Evolutionary conservation across 2,113 vertebrate genomes (phyloP).

Genomic region (Scophthalmus maximus): DNA sequence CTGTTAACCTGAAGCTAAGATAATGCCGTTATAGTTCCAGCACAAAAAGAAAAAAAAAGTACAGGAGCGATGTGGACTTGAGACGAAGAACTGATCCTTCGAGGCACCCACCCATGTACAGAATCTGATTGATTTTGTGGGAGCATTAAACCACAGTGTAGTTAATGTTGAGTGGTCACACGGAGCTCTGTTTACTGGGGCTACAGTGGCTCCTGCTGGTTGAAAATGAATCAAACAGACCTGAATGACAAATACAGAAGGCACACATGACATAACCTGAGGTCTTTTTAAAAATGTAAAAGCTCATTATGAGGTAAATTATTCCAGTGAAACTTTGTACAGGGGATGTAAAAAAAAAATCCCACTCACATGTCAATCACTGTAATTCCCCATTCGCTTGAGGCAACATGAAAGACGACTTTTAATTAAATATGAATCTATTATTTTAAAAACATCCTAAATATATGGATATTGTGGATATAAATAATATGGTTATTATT

Average conservation of each 20-base stretch:
- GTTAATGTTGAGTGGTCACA: background rate
- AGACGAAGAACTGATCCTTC: conserved; percentile 37
- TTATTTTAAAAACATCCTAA: conserved; percentile 23
- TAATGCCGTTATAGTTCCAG: conserved; percentile 7
- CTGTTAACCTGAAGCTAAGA: conserved; percentile 2
- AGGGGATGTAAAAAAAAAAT: conserved; percentile 23
- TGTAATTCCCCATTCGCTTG: conserved; percentile 14
- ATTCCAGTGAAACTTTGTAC: conserved; percentile 15
- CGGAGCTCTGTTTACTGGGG: conserved; percentile 29
- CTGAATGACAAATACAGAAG: background rate
- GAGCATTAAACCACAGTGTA: no score
- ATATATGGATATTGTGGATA: no score
- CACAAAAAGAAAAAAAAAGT: conserved; percentile 6
- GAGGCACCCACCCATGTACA: conserved; percentile 14
- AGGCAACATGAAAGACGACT: background rate
- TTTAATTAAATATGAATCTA: conserved; percentile 41
- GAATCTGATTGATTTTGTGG: conserved; percentile 29
- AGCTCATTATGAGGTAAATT: conserved; percentile 16
- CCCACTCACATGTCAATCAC: conserved; percentile 33
- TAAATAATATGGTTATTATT: no score
- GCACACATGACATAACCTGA: background rate
- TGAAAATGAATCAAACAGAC: background rate
- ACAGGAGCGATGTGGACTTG: no score
- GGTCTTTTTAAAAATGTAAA: conserved; percentile 23
- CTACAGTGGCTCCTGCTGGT: conserved; percentile 76